Evolutionary conservation across 2,797 vertebrate genomes (phyloP), one percentile per base, ranked within the genome.

Genomic region (Peromyscus attwateri): DNA sequence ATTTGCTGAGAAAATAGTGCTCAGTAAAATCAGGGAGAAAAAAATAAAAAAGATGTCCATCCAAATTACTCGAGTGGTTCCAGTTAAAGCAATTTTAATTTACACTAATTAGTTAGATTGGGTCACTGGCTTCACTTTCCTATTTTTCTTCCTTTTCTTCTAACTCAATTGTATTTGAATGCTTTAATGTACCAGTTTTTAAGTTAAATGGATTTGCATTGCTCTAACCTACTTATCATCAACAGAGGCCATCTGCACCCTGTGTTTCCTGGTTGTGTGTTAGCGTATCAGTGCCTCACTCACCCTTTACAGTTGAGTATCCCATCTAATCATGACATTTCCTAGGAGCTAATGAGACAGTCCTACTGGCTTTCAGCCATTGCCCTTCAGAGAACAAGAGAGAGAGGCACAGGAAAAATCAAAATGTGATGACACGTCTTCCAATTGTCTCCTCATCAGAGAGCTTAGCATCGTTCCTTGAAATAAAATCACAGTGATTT

Each of bases 1-100:
- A 92, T 94, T 94, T 95, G 88, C 96, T 95, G 98, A 25, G 55
- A 98, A 98, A 98, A 79, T 79, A 95, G n/a, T 11, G 57, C 37
- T 96, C 31, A 90, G 55, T 95, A 96, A 97, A 97, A 96, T 11
- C 40, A 98, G 87, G 80, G 2, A 60, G 25, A 93, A 76, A 52
- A 52, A 68, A 49, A 97, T 13, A 82, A 19, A 57, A 93, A 96
- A 12, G 7, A 95, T 70, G 43, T 70, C 79, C 93, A 25, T 87
- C 55, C 80, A 82, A 97, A 97, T 97, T 91, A 85, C 40, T 55
- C 1, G 7, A 92, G 64, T 77, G 12, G 95, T 97, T 97, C 95
- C 52, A 96, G 82, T 60, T 60, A 96, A 94, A 95, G 89, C 10
- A 52, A 92, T 82, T 96, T 88, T 7, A 79, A 57, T 92, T 95